Percentiles rank a stretch among this genome's conserved stretches.
These are phyloP conservation scores for Drosophila borealis DNA, from an alignment of 2,888 invertebrate species.

Conservation along the genomic window DNA sequence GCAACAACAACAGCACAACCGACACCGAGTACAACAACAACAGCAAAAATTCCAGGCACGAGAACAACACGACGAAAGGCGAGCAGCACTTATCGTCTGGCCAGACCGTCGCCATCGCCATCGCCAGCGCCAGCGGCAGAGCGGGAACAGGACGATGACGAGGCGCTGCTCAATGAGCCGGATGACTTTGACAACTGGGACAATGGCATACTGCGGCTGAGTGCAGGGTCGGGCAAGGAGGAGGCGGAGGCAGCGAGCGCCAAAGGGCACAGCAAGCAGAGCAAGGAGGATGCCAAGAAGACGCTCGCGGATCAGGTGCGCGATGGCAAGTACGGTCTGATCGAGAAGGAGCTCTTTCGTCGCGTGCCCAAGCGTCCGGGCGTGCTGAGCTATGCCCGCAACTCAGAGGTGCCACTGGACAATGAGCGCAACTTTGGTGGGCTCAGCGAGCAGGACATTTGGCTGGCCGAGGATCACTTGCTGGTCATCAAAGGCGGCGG, in stretches of 20 bases:
- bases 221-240: conserved; percentile 89
- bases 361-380: conserved; percentile 91
- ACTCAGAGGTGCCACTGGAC: conserved; percentile 93
- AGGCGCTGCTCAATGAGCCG: conserved; percentile 82
- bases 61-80: conserved; percentile 55
- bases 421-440: conserved; percentile 92
- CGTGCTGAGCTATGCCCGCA: conserved; percentile 92
- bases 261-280: conserved; percentile 66
- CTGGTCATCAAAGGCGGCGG: conserved; percentile 92
- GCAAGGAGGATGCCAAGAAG: conserved; percentile 90
- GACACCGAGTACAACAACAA: conserved; percentile 12
- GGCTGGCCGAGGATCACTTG: conserved; percentile 95
- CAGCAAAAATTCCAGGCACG: conserved; percentile 8
- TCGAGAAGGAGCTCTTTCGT: conserved; percentile 93
- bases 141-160: conserved; percentile 70
- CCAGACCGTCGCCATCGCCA: conserved; percentile 27
- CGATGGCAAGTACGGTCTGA: conserved; percentile 95
- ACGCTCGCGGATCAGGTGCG: conserved; percentile 95
- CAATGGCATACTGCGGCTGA: conserved; percentile 89
- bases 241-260: conserved; percentile 79
- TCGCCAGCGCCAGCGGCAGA: conserved; percentile 15
- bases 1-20: conserved; percentile 11
- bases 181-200: conserved; percentile 86
- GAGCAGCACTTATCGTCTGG: conserved; percentile 74
- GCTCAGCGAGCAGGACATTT: conserved; percentile 93